Evolutionary conservation across 2,797 vertebrate species (phyloP).

Genomic region (Crocodylus rhombifer): DNA sequence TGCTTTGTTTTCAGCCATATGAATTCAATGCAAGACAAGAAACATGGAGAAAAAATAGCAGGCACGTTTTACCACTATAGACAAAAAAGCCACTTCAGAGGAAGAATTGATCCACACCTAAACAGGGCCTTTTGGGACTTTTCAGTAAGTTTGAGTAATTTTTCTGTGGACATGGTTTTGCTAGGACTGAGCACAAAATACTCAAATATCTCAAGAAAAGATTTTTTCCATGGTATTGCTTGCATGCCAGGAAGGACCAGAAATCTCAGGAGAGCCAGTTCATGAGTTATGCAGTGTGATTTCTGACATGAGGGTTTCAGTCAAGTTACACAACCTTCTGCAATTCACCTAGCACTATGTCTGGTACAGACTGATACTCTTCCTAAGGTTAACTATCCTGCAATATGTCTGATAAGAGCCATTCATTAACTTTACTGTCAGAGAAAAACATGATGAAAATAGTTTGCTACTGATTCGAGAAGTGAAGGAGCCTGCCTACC

Average conservation of each 20-base stretch:
- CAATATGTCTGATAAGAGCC: neutral
- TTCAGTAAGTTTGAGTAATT: slow-evolving; percentile 15
- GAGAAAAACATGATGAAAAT: neutral
- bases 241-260: slow-evolving; percentile 2
- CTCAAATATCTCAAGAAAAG: slow-evolving; percentile 2
- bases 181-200: slow-evolving; percentile 11
- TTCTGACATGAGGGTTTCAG: neutral
- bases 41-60: neutral
- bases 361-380: neutral
- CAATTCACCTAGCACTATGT: neutral
- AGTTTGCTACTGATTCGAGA: slow-evolving; percentile 7
- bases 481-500: slow-evolving; percentile 1
- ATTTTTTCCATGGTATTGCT: neutral
- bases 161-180: neutral
- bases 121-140: neutral
- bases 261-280: slow-evolving; percentile 23
- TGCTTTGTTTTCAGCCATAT: neutral
- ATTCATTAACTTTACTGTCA: neutral
- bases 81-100: slow-evolving; percentile 2
- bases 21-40: neutral
- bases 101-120: neutral
- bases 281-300: neutral
- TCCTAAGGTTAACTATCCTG: neutral
- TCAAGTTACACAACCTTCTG: neutral
- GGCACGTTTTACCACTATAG: neutral